Evolutionary conservation across 2,888 invertebrate species (phyloP), one percentile per base, ranked within the genome.

Genomic region (Limnephilus lunatus): DNA sequence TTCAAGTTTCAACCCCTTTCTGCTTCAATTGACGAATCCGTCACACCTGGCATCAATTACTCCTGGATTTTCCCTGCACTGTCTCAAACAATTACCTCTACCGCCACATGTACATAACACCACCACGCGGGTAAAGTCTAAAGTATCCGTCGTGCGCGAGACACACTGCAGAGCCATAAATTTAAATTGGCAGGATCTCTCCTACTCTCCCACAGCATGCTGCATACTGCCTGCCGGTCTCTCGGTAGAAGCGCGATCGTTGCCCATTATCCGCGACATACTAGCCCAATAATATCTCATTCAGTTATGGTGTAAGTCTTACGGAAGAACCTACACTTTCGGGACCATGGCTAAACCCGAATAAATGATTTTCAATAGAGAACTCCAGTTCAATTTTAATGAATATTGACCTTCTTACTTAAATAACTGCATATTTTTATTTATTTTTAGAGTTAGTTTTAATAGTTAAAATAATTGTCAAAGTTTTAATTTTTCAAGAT

Each of bases 271-370:
- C 88, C 88, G 80, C 80, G 88, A 89, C 88, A 81, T 89, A 32
- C 80, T 89, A 30, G 68, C 80, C 88, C 35, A 39, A 87, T 89
- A 89, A 89, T 89, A 89, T 39, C 88, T 89, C 88, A 89, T 89
- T 89, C 88, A 32, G 80, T 89, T 89, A 89, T 89, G 81, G 68
- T 89, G 88, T 39, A 80, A 89, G 68, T 32, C 88, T 31, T 25
- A 80, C 32, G 11, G 35, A 35, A 39, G 88, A 81, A 35, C 32
- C 80, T 12, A 89, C 88, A 31, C 88, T 89, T 89, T 80, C 35
- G 12, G 2, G 30, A 89, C 81, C 85, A 11, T 85, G 1, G 30
- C 30, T 53, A 53, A 48, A 4, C 19, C 5, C 19, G 19, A 53
- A 53, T 19, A 53, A 19, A 15, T 48, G 15, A n/a, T n/a, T n/a